Conservation (phyloP, 2,113 vertebrate species). For the Bufo gargarizans region DNA sequence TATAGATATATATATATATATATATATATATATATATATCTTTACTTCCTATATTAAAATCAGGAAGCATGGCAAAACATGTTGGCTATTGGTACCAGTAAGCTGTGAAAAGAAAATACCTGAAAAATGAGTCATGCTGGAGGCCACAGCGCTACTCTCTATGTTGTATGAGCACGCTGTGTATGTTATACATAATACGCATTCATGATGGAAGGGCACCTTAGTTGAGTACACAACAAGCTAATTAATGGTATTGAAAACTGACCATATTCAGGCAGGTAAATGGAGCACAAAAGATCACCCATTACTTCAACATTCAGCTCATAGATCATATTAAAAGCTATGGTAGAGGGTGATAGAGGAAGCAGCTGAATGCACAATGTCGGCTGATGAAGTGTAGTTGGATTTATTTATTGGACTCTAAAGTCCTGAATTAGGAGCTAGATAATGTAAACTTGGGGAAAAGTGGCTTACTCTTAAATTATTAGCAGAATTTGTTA, state of each 20-base stretch:
- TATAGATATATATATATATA: too few relatives aligned
- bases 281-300: neutral
- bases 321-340: constrained; percentile 1
- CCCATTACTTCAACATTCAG: neutral
- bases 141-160: neutral
- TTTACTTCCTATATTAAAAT: too few relatives aligned
- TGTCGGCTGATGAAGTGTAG: neutral
- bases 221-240: neutral
- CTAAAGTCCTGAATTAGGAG: neutral
- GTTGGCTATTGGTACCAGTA: neutral
- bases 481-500: constrained; percentile 11
- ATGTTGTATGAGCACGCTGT: neutral
- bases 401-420: neutral
- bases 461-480: neutral
- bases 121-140: neutral
- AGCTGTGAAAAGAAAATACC: neutral
- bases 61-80: neutral
- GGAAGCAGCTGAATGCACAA: neutral
- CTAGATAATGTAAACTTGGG: neutral
- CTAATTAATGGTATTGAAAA: neutral
- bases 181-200: neutral
- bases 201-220: neutral
- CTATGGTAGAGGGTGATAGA: neutral
- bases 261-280: neutral
- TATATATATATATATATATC: too few relatives aligned